Base-by-base conservation (phyloP, 2,888 invertebrate genomes). In the Macaria notata region DNA sequence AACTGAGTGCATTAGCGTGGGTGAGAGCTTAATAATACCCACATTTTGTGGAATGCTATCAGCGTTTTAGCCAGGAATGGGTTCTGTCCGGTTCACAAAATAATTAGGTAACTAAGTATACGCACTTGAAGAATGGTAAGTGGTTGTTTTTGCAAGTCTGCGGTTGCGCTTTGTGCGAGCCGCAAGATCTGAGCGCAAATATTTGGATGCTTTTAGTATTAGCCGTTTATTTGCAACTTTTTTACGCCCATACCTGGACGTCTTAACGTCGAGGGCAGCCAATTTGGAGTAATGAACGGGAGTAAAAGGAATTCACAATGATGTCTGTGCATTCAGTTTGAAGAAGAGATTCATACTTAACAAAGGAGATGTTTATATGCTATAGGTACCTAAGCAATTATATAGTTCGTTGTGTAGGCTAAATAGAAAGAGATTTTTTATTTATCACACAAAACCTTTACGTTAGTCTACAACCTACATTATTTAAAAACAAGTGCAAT, bases 111-210 rank as follows among this genome's bases (percentile, higher is more conserved):
- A 33, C 33, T 33, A 36, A 36, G 41, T n/a, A 86, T 84, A 80
- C 72, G 75, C 78, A 76, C 76, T 78, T 76, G 73, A 68, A 76
- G 81, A 79, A 80, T 71, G 77, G 76, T 66, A 69, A 72, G 71
- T 74, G 68, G 71, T 79, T 70, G 79, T 88, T 88, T 88, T 87
- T 87, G 82, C 71, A 61, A 64, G 68, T 61, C 69, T 66, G 72
- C 73, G 44, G 19, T 48, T 46, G 69, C 74, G 76, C 86, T 88
- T 87, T 87, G 85, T 81, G 72, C 64, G 64, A 69, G 76, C 85
- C 84, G 86, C 81, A 79, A 72, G 73, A 78, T 41, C 76, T 66
- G 68, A 83, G 78, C 78, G 70, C 77, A 81, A 82, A 79, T 76
- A 83, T 86, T 79, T 72, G 71, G 67, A 72, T 70, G 74, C 70